These are phyloP conservation scores for Sciurus vulgaris DNA, from an alignment of 2,797 vertebrate species.

Conservation along the genomic window DNA sequence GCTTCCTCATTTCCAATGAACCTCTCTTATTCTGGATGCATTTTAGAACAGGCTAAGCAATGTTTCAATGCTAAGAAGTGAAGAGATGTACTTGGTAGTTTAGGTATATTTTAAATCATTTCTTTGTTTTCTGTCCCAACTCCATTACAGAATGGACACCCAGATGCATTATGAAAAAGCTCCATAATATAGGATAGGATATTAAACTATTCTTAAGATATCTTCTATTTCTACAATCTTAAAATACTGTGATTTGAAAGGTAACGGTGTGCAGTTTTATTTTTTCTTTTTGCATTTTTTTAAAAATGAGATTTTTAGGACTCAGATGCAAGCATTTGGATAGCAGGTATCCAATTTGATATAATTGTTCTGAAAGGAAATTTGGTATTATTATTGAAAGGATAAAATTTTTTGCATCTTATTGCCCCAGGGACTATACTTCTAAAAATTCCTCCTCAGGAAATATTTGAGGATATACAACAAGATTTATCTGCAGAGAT, in stretches of 20 bases:
- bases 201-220: background rate
- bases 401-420: background rate
- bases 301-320: constrained; percentile 18
- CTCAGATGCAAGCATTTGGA: background rate
- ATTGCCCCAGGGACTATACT: background rate
- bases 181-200: background rate
- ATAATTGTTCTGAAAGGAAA: constrained; percentile 12
- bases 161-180: background rate
- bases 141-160: background rate
- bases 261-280: background rate
- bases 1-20: constrained; percentile 66
- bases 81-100: background rate
- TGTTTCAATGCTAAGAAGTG: background rate
- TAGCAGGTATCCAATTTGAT: background rate
- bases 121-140: background rate
- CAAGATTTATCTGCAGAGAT: background rate
- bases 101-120: background rate
- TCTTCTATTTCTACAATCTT: background rate
- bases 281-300: background rate
- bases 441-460: background rate
- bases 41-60: constrained; percentile 51
- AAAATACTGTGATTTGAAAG: constrained; percentile 20
- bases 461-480: background rate
- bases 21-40: background rate
- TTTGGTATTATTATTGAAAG: constrained; percentile 30